These are phyloP conservation scores for Peromyscus nudipes DNA, from an alignment of 2,797 vertebrate species.

Conservation along the genomic window DNA sequence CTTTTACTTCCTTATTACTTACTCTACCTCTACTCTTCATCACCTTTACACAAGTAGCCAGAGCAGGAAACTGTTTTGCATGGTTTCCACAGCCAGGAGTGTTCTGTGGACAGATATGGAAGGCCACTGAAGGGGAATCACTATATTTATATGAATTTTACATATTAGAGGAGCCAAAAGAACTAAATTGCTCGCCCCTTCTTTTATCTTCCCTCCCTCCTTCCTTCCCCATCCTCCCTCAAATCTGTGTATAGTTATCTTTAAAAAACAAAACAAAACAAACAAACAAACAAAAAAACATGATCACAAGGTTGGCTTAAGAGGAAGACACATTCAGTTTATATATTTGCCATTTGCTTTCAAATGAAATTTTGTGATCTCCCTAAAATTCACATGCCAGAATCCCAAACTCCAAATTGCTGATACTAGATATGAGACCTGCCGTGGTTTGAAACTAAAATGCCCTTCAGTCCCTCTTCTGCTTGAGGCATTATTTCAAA, in stretches of 20 bases:
- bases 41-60: background rate
- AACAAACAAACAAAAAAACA: background rate
- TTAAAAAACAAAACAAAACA: background rate
- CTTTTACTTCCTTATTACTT: background rate
- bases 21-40: background rate
- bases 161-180: background rate
- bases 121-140: background rate
- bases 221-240: too few species aligned
- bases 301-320: background rate
- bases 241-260: background rate
- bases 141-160: background rate
- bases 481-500: background rate
- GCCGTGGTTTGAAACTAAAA: background rate
- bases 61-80: accelerated
- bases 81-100: accelerated
- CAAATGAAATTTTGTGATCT: background rate
- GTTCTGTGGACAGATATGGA: background rate
- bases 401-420: too few species aligned
- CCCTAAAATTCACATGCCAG: background rate
- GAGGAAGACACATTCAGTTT: background rate
- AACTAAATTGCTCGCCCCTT: background rate
- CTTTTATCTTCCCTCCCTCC: background rate
- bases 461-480: background rate
- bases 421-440: background rate
- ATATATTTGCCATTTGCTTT: background rate